A percentile compares a stretch with the other conserved stretches of the same genome.
These are phyloP conservation scores for Nemotelus nigrinus DNA, from an alignment of 2,888 invertebrate species.

Conservation along the genomic window DNA sequence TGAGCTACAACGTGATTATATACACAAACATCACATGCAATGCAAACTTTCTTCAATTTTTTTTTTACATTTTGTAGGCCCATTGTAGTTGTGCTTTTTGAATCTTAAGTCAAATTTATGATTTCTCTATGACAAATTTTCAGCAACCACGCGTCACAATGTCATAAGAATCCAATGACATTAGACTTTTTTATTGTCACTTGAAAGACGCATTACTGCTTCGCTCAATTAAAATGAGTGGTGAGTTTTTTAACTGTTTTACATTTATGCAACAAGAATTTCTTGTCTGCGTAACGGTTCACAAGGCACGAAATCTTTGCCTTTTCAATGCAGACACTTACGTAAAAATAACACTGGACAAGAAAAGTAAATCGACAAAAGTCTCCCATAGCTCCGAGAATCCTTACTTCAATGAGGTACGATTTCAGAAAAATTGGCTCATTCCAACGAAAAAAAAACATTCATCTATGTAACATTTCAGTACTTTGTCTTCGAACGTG, in stretches of 20 bases:
- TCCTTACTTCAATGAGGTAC: conserved; percentile 77
- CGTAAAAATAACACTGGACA: conserved; percentile 72
- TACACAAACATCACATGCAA: too few relatives aligned
- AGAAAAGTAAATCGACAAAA: conserved; percentile 70
- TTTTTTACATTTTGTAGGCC: too few relatives aligned
- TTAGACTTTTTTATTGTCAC: too few relatives aligned
- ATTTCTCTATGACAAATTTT: too few relatives aligned
- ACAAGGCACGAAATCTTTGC: conserved; percentile 72
- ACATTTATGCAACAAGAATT: conserved; percentile 63
- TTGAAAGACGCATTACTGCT: too few relatives aligned
- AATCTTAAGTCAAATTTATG: too few relatives aligned
- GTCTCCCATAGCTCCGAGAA: conserved; percentile 70
- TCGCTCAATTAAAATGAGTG: conserved; percentile 52
- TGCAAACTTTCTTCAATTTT: too few relatives aligned
- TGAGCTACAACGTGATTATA: too few relatives aligned
- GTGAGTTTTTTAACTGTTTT: conserved; percentile 58
- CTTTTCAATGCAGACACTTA: conserved; percentile 69
- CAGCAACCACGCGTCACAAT: too few relatives aligned
- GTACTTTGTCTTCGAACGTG: conserved; percentile 77
- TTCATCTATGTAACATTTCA: conserved; percentile 55
- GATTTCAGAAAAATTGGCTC: not conserved
- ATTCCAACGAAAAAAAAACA: too few relatives aligned
- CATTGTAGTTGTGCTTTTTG: too few relatives aligned
- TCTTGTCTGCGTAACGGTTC: conserved; percentile 72
- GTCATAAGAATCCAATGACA: too few relatives aligned